These are phyloP conservation scores for Carassius gibelio DNA, from an alignment of 2,113 vertebrate species.

Conservation along the genomic window DNA sequence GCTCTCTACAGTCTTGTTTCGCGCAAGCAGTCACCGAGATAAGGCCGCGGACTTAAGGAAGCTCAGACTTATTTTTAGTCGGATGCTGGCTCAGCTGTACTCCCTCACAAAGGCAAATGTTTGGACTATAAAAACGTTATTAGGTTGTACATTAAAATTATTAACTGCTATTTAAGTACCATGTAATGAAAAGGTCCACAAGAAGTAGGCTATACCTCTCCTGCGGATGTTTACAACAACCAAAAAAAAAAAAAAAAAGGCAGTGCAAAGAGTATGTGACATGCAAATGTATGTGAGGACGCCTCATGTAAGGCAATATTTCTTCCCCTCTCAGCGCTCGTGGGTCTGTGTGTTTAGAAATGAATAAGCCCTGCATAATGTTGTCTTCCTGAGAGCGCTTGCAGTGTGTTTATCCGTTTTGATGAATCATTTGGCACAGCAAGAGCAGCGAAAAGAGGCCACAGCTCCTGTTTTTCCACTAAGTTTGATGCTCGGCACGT, in stretches of 20 bases:
- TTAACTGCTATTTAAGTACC: conserved; percentile 22
- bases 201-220: neutral
- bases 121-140: conserved; percentile 17
- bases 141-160: conserved; percentile 1
- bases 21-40: neutral
- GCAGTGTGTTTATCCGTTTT: conserved; percentile 24
- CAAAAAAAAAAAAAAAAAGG: neutral
- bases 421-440: conserved; percentile 44
- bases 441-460: conserved; percentile 25
- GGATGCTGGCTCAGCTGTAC: conserved; percentile 14
- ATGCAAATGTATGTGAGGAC: conserved; percentile 1
- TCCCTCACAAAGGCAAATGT: conserved; percentile 11
- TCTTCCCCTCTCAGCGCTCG: neutral
- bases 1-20: conserved; percentile 15
- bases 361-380: conserved; percentile 32
- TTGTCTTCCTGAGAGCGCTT: conserved; percentile 18
- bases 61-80: conserved; percentile 9
- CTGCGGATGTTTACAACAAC: conserved; percentile 26
- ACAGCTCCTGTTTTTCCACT: conserved; percentile 10
- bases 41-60: neutral
- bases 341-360: conserved; percentile 10
- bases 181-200: neutral
- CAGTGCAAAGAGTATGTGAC: neutral
- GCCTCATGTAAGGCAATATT: neutral
- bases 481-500: neutral